Percentiles rank a stretch among this genome's conserved stretches.
Conservation (phyloP, 2,113 vertebrate genomes). For the Sorex araneus region DNA sequence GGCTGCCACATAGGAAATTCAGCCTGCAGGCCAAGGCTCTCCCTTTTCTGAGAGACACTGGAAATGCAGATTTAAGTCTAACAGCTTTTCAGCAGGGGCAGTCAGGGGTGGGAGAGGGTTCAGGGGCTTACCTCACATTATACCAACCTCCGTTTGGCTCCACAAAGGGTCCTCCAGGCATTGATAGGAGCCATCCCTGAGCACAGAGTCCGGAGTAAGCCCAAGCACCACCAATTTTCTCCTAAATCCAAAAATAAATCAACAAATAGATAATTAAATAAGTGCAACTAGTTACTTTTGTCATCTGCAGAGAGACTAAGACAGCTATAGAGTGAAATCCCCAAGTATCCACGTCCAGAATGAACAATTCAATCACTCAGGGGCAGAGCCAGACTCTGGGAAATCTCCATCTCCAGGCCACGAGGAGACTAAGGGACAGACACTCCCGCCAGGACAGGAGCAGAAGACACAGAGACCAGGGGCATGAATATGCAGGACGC, state of each 20-base stretch:
- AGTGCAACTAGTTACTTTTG: neutral
- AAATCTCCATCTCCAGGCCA: neutral
- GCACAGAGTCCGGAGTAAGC: too few species aligned
- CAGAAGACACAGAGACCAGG: fast-evolving
- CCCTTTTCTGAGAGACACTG: neutral
- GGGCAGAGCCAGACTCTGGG: too few species aligned
- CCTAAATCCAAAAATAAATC: neutral
- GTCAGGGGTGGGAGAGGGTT: too few species aligned
- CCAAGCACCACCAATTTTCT: neutral
- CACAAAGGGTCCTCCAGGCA: too few species aligned
- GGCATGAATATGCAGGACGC: fast-evolving
- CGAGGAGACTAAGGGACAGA: neutral
- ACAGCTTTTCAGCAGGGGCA: neutral
- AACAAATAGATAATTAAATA: neutral
- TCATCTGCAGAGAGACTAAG: neutral
- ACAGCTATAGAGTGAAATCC: neutral
- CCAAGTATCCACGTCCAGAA: fast-evolving
- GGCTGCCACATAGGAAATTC: neutral
- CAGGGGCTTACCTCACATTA: too few species aligned
- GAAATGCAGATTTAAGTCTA: neutral
- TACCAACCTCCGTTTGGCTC: too few species aligned
- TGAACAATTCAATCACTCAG: neutral
- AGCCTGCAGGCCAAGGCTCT: neutral
- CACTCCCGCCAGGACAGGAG: neutral
- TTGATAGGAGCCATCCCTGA: too few species aligned